Base-by-base conservation (phyloP, 64 coral and sea anemone species). In the Stichodactyla mertensii region DNA sequence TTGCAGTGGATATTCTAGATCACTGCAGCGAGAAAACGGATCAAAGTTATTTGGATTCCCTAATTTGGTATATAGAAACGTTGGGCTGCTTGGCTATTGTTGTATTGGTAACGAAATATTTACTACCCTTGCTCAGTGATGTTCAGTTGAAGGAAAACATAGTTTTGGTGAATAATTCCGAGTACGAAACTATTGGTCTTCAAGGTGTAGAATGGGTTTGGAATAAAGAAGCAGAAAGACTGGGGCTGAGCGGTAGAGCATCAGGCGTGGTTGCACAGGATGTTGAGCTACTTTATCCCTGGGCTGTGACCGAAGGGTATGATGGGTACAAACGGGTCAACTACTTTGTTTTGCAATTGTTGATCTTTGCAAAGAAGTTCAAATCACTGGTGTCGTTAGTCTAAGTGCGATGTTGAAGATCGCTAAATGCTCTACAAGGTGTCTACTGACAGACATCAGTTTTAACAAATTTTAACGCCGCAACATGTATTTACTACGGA, bases 211-310 rank as follows among this genome's bases (percentile, higher is more conserved):
- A 61, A 62, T 93, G 92, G 92, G 59, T 71, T 20, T 93, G 92
- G 92, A 93, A 93, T 80, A 77, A 89, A 82, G 84, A 62, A 79
- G 92, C 92, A 2, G 24, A 83, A 14, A n/a, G n/a, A n/a, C n/a
- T n/a, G n/a, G n/a, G n/a, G n/a, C n/a, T n/a, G n/a, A n/a, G n/a
- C n/a, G n/a, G 92, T 4, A 23, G n/a, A 5, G 92, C 57, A 52
- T 80, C 79, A 13, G 92, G 87, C 51, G 87, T 93, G 8, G 64
- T 89, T 57, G 92, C 92, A 57, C 92, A 93, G 55, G 87, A 93
- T 16, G 92, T 89, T 8, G 27, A 93, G 23, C 83, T 55, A 7
- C 71, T 93, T 7, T 89, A 93, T 66, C 87, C 92, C 19, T 74
- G 52, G 67, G 87, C 77, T 18, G 91, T 86, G 56, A 86, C 61